A percentile compares a stretch with the other conserved stretches of the same genome.
phyloP scores from a whole-genome alignment of 2,888 invertebrate species.

The Mimachlamys varia region DNA sequence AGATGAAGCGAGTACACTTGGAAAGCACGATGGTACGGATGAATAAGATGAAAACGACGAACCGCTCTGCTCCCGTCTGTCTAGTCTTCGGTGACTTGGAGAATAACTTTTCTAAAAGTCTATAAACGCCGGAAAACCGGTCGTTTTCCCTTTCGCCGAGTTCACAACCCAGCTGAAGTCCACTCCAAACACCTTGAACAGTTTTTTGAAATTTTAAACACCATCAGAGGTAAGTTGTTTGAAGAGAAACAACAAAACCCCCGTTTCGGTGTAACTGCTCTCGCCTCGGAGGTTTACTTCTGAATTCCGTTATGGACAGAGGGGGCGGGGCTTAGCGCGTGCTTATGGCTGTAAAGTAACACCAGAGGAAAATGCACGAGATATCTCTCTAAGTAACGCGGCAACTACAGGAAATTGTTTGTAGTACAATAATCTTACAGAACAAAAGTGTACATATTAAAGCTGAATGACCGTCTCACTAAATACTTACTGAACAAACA shows the following conservation, averaged over 20 bases:
- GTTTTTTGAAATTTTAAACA: slow-evolving; percentile 17
- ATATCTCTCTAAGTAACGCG: slow-evolving; percentile 17
- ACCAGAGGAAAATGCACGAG: slow-evolving; percentile 1
- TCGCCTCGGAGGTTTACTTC: slow-evolving; percentile 39
- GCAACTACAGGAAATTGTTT: slow-evolving; percentile 40
- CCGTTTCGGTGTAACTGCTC: slow-evolving; percentile 49
- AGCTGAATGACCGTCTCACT: background rate
- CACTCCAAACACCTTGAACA: slow-evolving; percentile 7
- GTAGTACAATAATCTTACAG: slow-evolving; percentile 25
- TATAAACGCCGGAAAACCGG: slow-evolving; percentile 16
- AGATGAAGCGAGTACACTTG: slow-evolving; percentile 29
- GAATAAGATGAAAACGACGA: slow-evolving; percentile 23
- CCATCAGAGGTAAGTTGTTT: slow-evolving; percentile 34
- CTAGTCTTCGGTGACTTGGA: slow-evolving; percentile 37
- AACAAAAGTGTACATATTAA: slow-evolving; percentile 35
- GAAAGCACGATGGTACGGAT: slow-evolving; percentile 50
- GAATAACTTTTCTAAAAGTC: slow-evolving; percentile 32
- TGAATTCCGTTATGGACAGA: slow-evolving; percentile 52
- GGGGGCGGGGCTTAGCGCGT: slow-evolving; percentile 51
- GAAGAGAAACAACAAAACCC: slow-evolving; percentile 34
- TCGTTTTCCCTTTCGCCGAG: background rate
- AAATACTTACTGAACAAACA: slow-evolving; percentile 24
- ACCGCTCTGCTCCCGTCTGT: slow-evolving; percentile 38
- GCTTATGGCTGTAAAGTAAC: slow-evolving; percentile 36
- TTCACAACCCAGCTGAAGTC: slow-evolving; percentile 27